These are phyloP conservation scores for Catocala fraxini DNA, from an alignment of 2,888 invertebrate species.

Conservation along the genomic window DNA sequence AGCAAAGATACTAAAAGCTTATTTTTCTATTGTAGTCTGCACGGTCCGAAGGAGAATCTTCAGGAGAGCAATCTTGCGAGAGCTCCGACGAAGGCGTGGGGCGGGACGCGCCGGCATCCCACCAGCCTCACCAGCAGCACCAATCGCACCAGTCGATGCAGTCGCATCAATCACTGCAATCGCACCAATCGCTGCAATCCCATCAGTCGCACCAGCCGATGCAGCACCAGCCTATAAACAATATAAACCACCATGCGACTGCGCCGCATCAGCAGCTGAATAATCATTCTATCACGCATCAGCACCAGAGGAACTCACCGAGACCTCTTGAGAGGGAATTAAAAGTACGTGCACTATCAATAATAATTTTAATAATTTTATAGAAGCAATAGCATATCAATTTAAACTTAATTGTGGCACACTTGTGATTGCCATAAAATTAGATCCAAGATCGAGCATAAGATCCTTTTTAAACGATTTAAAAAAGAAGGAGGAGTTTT, in stretches of 20 bases:
- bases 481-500: too few relatives aligned
- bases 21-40: constrained; percentile 70
- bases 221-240: constrained; percentile 53
- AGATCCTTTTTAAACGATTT: too few relatives aligned
- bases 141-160: constrained; percentile 57
- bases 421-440: too few relatives aligned
- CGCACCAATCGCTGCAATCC: constrained; percentile 33
- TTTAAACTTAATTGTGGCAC: too few relatives aligned
- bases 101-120: constrained; percentile 72
- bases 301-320: constrained; percentile 76
- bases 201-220: constrained; percentile 42
- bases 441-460: too few relatives aligned
- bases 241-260: constrained; percentile 65
- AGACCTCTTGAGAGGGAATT: constrained; percentile 77
- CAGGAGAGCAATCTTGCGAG: constrained; percentile 83
- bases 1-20: constrained; percentile 1
- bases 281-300: constrained; percentile 68
- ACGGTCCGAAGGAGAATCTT: constrained; percentile 82
- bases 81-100: constrained; percentile 84
- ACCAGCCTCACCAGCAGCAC: constrained; percentile 57
- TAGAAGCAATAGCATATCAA: too few relatives aligned
- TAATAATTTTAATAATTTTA: neutral
- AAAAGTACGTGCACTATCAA: constrained; percentile 61
- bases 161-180: constrained; percentile 48
- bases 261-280: constrained; percentile 61